These are phyloP conservation scores for Chiloscyllium punctatum DNA, from an alignment of 2,797 vertebrate species.

Conservation along the genomic window DNA sequence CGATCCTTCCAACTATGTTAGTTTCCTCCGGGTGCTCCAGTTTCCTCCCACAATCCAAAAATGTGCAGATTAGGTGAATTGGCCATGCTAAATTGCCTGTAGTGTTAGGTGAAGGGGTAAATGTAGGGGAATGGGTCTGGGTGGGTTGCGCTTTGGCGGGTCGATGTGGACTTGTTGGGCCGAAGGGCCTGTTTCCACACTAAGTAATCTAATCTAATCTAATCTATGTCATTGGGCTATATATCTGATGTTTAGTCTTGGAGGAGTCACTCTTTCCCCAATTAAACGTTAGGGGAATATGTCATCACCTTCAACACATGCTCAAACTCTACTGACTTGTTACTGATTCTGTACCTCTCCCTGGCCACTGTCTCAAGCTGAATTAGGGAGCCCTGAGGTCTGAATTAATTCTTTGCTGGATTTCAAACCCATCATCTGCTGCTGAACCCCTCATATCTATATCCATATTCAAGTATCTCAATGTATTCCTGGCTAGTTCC, in stretches of 20 bases:
- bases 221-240: not conserved
- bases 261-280: not conserved
- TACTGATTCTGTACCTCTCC: not conserved
- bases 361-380: not conserved
- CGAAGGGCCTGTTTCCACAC: too few relatives aligned
- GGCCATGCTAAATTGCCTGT: too few relatives aligned
- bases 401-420: not conserved
- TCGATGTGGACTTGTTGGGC: too few relatives aligned
- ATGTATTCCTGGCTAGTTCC: not conserved
- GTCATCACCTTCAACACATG: not conserved
- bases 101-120: too few relatives aligned
- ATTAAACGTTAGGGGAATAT: not conserved
- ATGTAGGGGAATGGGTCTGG: too few relatives aligned
- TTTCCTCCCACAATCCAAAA: too few relatives aligned
- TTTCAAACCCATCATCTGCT: not conserved
- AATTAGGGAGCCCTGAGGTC: not conserved
- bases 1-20: not conserved
- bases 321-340: not conserved
- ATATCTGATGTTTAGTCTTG: not conserved
- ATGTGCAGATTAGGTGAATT: too few relatives aligned
- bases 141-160: too few relatives aligned
- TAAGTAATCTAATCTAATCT: too few relatives aligned
- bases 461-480: not conserved
- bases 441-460: not conserved
- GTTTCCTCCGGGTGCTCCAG: too few relatives aligned